Base-by-base conservation (phyloP, 2,113 vertebrate genomes). In the Passer montanus region DNA sequence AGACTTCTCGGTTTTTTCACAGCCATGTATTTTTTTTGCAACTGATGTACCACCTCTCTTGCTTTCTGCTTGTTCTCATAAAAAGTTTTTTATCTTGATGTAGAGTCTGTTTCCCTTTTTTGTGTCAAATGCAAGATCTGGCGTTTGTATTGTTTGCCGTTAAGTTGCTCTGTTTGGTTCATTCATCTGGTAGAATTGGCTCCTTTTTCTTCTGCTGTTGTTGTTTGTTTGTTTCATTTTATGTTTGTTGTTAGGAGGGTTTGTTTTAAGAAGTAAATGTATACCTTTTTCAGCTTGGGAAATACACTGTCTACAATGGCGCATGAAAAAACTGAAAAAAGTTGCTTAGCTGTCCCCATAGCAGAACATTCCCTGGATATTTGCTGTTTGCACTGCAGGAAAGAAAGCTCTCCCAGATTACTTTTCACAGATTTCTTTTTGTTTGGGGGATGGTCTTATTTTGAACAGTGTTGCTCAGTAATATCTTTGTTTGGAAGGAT, bases 401-500 rank as follows among this genome's bases (percentile, higher is more conserved):
- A 75, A 76, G 78, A 55, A 78, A 86, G 33, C 72, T 72, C 26
- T 84, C 67, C 33, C 75, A 73, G 21, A 70, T 53, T 77, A 46
- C 59, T 88, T 23, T 37, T 90, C 76, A 50, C 62, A 73, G 56
- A 68, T 91, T 86, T 74, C 43, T 66, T 85, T 79, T 89, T 4
- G 11, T 80, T 87, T 74, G 68, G 89, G 53, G 44, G 44, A 37
- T 74, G 67, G 79, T 87, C 67, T 89, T 67, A 73, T 92, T 97
- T 81, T 73, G 85, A 92, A 60, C 70, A 50, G 43, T 55, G 66
- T 73, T 96, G 62, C 87, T 96, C 80, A 53, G 49, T 92, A 84
- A 92, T 94, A 78, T 93, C 89, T 89, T 2, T 70, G 59, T 67
- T 80, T 95, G 92, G 90, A 87, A 90, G 72, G 84, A 63, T 94